Base-by-base conservation (phyloP, 1,140 invertebrate genomes). In the Plutomurus gul region DNA sequence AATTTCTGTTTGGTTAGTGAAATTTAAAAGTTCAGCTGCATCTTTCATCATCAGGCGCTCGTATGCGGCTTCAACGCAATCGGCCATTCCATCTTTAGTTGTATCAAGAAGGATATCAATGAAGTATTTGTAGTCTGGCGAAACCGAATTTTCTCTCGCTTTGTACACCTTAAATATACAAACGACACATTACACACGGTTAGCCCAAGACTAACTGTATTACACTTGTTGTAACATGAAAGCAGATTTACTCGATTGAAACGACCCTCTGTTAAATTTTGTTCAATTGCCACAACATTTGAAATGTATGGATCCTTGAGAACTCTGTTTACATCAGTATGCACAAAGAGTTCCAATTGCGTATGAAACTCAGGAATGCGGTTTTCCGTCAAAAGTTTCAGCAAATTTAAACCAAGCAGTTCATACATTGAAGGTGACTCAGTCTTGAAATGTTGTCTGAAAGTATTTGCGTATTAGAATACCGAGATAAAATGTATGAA, bases 201-300 rank as follows among this genome's bases (percentile, higher is more conserved):
- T n/a, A n/a, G n/a, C n/a, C n/a, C n/a, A 93, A 95, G 78, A 94
- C 93, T 13, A 96, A 95, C 71, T 98, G 98, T n/a, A 99, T 96
- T 88, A 97, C 97, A 49, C 92, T 95, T 88, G 96, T 92, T 4
- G 93, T 93, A 49, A 77, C 5, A 49, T 16, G 16, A 49, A 95
- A 86, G 85, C 27, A 49, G 22, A 82, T 95, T 95, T 75, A 95
- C 94, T 90, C 92, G 99, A 86, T 99, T 99, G 85, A 99, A 99
- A 77, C 95, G 96, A 36, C 98, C 98, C 88, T 99, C 98, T 96
- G 99, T 99, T 43, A 99, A 89, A 88, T 96, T 98, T 85, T 99
- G 98, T 85, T 99, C 98, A 82, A 99, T 89, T 40, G 94, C 95
- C 0, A 99, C 89, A 0, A 98, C 96, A 86, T 98, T 96, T 81